Percentiles rank a stretch among this genome's conserved stretches.
Evolutionary conservation across 2,113 vertebrate species (phyloP).

Genomic region (Typhlomys cinereus): DNA sequence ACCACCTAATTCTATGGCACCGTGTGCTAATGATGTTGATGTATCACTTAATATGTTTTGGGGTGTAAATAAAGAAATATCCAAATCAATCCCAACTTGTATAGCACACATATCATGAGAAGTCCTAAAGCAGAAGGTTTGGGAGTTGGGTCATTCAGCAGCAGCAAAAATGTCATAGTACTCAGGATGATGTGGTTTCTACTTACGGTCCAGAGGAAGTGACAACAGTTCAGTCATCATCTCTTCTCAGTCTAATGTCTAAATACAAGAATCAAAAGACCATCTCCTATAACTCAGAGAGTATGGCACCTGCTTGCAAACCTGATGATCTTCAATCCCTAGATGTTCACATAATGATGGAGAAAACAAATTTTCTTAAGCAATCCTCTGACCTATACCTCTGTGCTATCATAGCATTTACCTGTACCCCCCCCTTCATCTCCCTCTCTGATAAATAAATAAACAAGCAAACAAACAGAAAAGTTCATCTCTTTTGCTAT

Average conservation of each 20-base stretch:
- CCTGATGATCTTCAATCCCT: no score
- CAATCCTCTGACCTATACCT: no score
- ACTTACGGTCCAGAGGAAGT: neutral
- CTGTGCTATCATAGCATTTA: no score
- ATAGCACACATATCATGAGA: neutral
- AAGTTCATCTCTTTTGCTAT: neutral
- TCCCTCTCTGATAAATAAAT: no score
- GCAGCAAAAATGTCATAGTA: neutral
- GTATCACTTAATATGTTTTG: neutral
- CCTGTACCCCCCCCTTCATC: no score
- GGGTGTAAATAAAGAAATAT: neutral
- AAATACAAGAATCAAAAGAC: constrained; percentile 8
- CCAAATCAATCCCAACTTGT: neutral
- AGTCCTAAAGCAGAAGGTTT: neutral
- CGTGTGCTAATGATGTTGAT: neutral
- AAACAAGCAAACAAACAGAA: no score
- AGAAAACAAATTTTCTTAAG: no score
- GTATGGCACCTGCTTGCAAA: no score
- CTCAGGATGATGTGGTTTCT: neutral
- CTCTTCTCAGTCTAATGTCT: neutral
- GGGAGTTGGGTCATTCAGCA: neutral
- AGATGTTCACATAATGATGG: no score
- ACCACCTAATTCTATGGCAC: neutral
- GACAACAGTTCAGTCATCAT: neutral
- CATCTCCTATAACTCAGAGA: no score